Base-by-base conservation (phyloP, 1,140 invertebrate genomes). In the Zaprionus ghesquierei region DNA sequence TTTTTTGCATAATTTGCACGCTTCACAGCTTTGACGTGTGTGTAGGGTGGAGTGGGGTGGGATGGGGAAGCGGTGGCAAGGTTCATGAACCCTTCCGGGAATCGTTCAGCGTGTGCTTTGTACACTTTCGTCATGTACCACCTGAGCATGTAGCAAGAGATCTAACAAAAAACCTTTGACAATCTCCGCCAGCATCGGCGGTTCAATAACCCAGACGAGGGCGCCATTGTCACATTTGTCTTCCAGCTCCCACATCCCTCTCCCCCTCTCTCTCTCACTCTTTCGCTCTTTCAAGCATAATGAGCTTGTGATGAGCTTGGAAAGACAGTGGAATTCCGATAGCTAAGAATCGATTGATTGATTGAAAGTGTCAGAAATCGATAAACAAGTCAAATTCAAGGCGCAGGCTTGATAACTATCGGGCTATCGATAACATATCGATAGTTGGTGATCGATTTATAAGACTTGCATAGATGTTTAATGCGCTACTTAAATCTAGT, bases 1-100 rank as follows among this genome's bases (percentile, higher is more conserved):
- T 27, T 73, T 70, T 80, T 77, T 87, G 85, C 81, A 85, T 85
- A 75, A 86, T 78, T 81, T 86, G 70, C 75, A 85, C 82, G 81
- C 81, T 86, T 87, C 75, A 69, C 38, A 77, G 81, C 75, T 69
- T 86, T 75, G 51, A 20, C 41, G 35, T 46, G 41, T 44, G 41
- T 20, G 9, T 3, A 10, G 18, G 13, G 8, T 6, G 13, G 5
- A 5, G 13, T 2, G 13, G 5, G 9, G 3, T 25, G 53, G 64
- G 63, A 59, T 60, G 72, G 56, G 9, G 27, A 10, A 18, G 10
- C 3, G 6, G 35, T 41, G 35, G 35, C 35, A 41, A 38, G 55
- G 44, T 69, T 55, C 65, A 66, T 64, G 59, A 74, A 77, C 55
- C 75, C 79, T 66, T 75, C 51, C 33, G 55, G 38, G 27, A 44